Evolutionary conservation across 2,113 vertebrate genomes (phyloP).

Genomic region (Barnardius zonarius): DNA sequence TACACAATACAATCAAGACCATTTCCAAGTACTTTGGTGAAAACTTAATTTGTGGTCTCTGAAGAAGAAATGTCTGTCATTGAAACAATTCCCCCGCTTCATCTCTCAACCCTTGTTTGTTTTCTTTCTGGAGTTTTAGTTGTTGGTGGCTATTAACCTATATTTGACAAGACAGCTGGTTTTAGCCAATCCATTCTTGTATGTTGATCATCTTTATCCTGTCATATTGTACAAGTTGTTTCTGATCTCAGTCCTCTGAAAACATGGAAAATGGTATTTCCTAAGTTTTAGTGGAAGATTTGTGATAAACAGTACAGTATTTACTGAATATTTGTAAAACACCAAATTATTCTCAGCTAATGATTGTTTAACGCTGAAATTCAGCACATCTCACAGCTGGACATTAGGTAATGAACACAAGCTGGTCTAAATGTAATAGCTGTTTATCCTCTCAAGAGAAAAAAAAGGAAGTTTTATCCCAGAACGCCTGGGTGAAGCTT

Average conservation of each 20-base stretch:
- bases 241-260: background rate
- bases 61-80: background rate
- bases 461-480: background rate
- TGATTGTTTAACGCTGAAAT: background rate
- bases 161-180: background rate
- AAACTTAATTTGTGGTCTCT: background rate
- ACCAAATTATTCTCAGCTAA: background rate
- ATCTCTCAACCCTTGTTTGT: background rate
- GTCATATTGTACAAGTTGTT: background rate
- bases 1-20: background rate
- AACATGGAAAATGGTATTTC: background rate
- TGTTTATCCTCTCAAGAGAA: constrained; percentile 24
- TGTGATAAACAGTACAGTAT: background rate
- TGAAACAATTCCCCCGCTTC: background rate
- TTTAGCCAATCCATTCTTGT: background rate
- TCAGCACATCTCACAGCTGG: constrained; percentile 30
- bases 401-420: constrained; percentile 29
- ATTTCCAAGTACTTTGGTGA: background rate
- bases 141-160: background rate
- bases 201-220: background rate
- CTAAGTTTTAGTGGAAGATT: background rate
- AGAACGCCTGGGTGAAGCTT: background rate
- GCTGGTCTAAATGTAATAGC: background rate
- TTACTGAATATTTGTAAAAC: background rate
- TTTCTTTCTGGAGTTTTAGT: background rate